Evolutionary conservation across 1,140 invertebrate genomes (phyloP), one percentile per base, ranked within the genome.

Genomic region (Pinna nobilis): DNA sequence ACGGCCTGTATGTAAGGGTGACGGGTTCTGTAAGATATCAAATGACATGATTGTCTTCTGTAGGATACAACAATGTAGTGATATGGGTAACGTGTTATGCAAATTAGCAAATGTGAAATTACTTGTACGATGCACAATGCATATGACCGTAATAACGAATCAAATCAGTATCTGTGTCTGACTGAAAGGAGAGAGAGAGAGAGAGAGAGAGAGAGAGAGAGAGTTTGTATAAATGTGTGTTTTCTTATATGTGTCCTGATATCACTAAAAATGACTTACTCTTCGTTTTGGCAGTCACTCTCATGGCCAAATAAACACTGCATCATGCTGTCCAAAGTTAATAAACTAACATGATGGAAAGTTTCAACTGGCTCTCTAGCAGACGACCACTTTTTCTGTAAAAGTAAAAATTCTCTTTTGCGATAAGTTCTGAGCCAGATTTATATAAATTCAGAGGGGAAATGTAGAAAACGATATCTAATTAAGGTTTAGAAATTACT

Each of bases 321-420:
- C 72, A 83, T 77, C 70, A 83, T 81, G 25, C 70, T 80, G 61
- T 83, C 81, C 68, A 83, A 35, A 9, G 81, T 83, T 18, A 83
- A 50, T 9, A 82, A 55, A 64, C 77, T 79, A 25, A 78, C 68
- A 33, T 80, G 79, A 35, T 75, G 78, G 35, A 78, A 82, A 3
- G 78, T 70, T 50, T 83, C 82, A 33, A 76, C 67, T 15, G 73
- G 64, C 63, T 73, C 73, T 20, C 51, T 68, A 0, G 39, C 73
- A 13, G 60, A 49, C 23, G 44, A 23, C 78, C 78, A 79, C 72
- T 79, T 79, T 44, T 72, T 44, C 78, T 79, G 9, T n/a, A n/a
- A n/a, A n/a, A n/a, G n/a, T n/a, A n/a, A n/a, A n/a, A n/a, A n/a
- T n/a, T n/a, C n/a, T n/a, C n/a, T n/a, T n/a, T n/a, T n/a, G n/a